Base-by-base conservation (phyloP, 2,888 invertebrate species). In the Tetranychus piercei region DNA sequence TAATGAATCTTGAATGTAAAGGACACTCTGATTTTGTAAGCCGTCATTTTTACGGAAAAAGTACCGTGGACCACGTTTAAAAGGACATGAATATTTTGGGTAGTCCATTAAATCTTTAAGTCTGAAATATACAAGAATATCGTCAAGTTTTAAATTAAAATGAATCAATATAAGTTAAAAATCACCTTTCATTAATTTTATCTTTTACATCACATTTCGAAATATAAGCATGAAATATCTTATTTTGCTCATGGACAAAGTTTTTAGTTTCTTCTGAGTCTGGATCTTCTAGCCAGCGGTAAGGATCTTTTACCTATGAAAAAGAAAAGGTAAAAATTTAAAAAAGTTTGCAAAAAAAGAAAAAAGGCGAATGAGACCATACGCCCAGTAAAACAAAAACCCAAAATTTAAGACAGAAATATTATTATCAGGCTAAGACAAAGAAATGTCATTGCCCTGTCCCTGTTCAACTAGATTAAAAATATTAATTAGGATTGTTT, bases 281-380 rank as follows among this genome's bases (percentile, higher is more conserved):
- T 0, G 96, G 94, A 83, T 97, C 92, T 83, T 99, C 97, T 76
- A 99, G 83, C 94, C 95, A 97, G 75, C 95, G 88, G 83, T 96
- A 97, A 0, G 92, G 92, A 84, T 99, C 97, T 74, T 82, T 79
- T 74, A 94, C 86, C 92, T 93, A 82, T 44, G 81, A 80, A 70
- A 76, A 9, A 55, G 6, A 55, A 45, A 55, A 55, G 3, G 55
- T 6, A 2, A 15, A 6, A 9, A 55, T 55, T 55, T 15, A 15
- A 55, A 55, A 15, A 15, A 55, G 55, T 55, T 55, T 55, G 3
- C 34, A 34, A 34, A 34, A 23, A 34, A 34, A 34, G 34, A 34
- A 34, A 34, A 34, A 34, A 34, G 34, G 4, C 3, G 34, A 34
- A 34, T 55, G 55, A 55, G 55, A 55, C 1, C 2, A 55, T 55